Base-by-base conservation (phyloP, 2,113 vertebrate genomes). In the Orientallactaga bullata region DNA sequence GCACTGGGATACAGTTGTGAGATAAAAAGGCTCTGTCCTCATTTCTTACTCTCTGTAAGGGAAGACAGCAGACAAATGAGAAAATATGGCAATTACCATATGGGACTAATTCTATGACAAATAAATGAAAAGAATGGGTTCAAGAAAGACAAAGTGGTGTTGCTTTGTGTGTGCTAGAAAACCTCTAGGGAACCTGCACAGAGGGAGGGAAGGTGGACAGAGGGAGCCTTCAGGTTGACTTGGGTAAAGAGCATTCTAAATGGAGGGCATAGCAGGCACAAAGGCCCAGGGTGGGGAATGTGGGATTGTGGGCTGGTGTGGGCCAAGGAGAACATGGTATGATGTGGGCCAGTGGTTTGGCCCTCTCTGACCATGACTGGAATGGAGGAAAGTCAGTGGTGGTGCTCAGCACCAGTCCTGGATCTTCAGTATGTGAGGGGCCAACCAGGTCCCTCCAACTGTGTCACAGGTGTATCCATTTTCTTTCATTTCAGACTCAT, bases 401-500 rank as follows among this genome's bases (percentile, higher is more conserved):
- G 1, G 0, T 15, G 24, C 0, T 1, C 0, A 0, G 21, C 13
- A 1, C 37, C n/a, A 30, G 0, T 37, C 42, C 0, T 0, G 2
- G 24, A 7, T n/a, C 35, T 1, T 7, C 2, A 5, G 9, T 20
- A 47, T 3, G 0, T 2, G 26, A 5, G 15, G 51, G 13, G 42
- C 42, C 42, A 47, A 47, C 63, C 23, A 4, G 12, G 24, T n/a
- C 15, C 55, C 32, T 85, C 51, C 11, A 3, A 69, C 12, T 4
- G 1, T 4, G 23, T 96, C 88, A 63, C 6, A 17, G 4, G 0
- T 4, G 1, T 39, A 9, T 61, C 0, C 37, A 0, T 88, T 91
- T 96, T 93, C 92, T 97, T 98, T 66, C 80, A 3, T 98, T 98
- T 93, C 98, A 99, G 99, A 99, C 96, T 0, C 96, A 92, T 84